Percentiles rank a stretch among this genome's conserved stretches.
Conservation (phyloP, 64 coral and sea anemone species). For the Stichodactyla helianthus region DNA sequence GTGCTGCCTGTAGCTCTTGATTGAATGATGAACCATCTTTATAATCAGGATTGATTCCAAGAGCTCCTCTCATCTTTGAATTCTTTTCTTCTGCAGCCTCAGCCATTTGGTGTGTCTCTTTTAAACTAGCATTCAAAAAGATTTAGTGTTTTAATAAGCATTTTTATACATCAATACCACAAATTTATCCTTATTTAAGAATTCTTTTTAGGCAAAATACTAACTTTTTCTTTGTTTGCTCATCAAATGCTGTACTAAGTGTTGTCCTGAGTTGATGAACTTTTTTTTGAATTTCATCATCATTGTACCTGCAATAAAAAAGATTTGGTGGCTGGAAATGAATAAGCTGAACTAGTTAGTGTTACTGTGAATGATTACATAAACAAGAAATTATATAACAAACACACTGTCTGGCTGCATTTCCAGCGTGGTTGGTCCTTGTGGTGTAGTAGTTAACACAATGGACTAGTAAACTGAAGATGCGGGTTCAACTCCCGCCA, state of each 20-base stretch:
- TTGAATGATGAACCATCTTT: slow-evolving; percentile 90
- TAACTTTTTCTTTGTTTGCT: slow-evolving; percentile 6
- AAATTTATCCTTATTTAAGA: background rate
- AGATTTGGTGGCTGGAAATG: background rate
- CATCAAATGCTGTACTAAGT: background rate
- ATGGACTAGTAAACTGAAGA: too few species aligned
- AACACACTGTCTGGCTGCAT: too few species aligned
- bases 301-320: slow-evolving; percentile 6
- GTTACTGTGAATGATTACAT: background rate
- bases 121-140: slow-evolving; percentile 32
- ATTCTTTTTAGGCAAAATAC: background rate
- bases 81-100: slow-evolving; percentile 97
- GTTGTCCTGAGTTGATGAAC: background rate
- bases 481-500: too few species aligned
- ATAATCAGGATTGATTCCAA: slow-evolving; percentile 89
- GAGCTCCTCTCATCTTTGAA: slow-evolving; percentile 79
- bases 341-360: background rate
- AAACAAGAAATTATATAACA: too few species aligned
- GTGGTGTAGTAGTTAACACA: too few species aligned
- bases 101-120: slow-evolving; percentile 83
- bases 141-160: background rate
- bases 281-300: slow-evolving; percentile 22
- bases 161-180: too few species aligned
- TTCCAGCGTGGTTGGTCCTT: too few species aligned
- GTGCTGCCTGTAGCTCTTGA: slow-evolving; percentile 81